Evolutionary conservation across 2,797 vertebrate species (phyloP).

Genomic region (Danio aesculapii): DNA sequence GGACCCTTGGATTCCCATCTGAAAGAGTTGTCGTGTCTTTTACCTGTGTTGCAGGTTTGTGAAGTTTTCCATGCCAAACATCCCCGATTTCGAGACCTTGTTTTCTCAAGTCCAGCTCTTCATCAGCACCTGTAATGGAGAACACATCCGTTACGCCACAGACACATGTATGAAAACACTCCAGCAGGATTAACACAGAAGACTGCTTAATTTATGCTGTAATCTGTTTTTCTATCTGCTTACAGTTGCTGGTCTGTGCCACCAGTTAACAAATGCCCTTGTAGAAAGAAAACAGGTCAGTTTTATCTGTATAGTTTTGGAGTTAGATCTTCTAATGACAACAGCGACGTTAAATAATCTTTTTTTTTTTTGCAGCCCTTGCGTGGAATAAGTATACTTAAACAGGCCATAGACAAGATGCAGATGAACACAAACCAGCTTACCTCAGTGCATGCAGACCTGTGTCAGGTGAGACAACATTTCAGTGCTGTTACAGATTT

Average conservation of each 20-base stretch:
- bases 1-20: not conserved
- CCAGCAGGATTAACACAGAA: not conserved
- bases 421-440: slow-evolving; percentile 99
- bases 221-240: slow-evolving; percentile 48
- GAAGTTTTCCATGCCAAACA: slow-evolving; percentile 99
- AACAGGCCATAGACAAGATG: slow-evolving; percentile 99
- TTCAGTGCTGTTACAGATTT: too few species aligned
- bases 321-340: not conserved
- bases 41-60: slow-evolving; percentile 86
- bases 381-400: slow-evolving; percentile 94
- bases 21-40: slow-evolving; percentile 1
- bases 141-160: slow-evolving; percentile 99
- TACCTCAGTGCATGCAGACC: slow-evolving; percentile 99
- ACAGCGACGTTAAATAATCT: not conserved
- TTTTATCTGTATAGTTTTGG: not conserved
- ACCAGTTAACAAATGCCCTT: slow-evolving; percentile 98
- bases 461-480: slow-evolving; percentile 91
- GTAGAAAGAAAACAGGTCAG: slow-evolving; percentile 99
- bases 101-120: slow-evolving; percentile 99
- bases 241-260: slow-evolving; percentile 98
- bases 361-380: slow-evolving; percentile 84
- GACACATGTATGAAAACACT: slow-evolving; percentile 90
- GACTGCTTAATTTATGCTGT: not conserved
- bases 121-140: slow-evolving; percentile 98
- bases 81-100: slow-evolving; percentile 98